Evolutionary conservation across 2,888 invertebrate species (phyloP), one percentile per base, ranked within the genome.

Genomic region (Crepidodera aurea): DNA sequence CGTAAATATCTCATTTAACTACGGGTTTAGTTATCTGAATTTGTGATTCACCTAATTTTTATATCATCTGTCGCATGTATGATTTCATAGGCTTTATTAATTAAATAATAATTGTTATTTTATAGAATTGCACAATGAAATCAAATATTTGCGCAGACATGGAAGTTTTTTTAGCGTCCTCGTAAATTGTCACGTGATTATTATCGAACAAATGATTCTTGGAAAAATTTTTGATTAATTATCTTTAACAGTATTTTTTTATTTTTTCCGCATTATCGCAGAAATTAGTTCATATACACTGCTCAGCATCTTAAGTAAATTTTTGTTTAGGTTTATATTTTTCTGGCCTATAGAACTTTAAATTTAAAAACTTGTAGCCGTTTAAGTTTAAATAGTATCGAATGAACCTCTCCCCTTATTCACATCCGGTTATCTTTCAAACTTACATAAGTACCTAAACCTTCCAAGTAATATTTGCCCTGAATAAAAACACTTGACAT

Each of bases 121-220:
- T 1, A 5, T 25, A 13, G n/a, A 46, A 18, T 40, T 40, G 10
- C 40, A 40, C 40, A 16, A 40, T 18, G 4, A 8, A 40, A 16
- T 18, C 12, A 40, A 18, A 40, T 15, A 40, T 18, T 40, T 40
- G 18, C 6, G 1, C 6, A 8, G 1, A 40, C 1, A 40, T 40
- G 40, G 40, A 40, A 40, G 7, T 40, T 40, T 40, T 40, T 16
- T 40, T 15, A 3, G 18, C 18, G 2, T 34, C 34, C 40, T 40
- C 16, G 40, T 18, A 18, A 1, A 18, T 13, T 40, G 15, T 37
- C 15, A 37, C 15, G 37, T 37, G 12, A 13, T 37, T 42, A 42
- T 3, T 42, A 27, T 40, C 40, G n/a, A 54, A 54, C n/a, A 27
- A 40, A 54, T 54, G 15, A 54, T 42, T 16, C 7, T 22, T 40